These are phyloP conservation scores for Chrysemys picta DNA, from an alignment of 2,113 vertebrate genomes.

Conservation along the genomic window DNA sequence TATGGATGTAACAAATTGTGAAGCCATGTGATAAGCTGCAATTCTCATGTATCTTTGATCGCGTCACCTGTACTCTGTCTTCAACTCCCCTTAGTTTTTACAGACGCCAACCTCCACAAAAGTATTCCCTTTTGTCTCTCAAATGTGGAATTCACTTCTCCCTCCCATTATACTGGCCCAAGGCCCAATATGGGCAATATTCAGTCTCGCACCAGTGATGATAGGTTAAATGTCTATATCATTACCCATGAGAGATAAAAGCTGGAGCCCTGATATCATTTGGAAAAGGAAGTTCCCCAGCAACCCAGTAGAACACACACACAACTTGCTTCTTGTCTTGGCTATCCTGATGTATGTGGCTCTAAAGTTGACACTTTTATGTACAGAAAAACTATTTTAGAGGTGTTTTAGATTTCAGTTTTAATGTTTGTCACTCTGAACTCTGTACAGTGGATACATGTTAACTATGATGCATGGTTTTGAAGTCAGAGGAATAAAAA, in stretches of 20 bases:
- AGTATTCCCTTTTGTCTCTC: background rate
- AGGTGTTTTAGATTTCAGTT: background rate
- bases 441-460: background rate
- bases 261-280: background rate
- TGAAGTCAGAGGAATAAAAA: background rate
- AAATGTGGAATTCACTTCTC: background rate
- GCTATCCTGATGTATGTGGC: background rate
- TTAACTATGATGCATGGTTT: background rate
- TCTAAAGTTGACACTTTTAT: background rate
- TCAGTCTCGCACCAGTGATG: background rate
- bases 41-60: background rate
- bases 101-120: background rate
- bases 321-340: background rate
- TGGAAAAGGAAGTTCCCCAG: background rate
- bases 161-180: background rate
- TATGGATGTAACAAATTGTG: background rate
- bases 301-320: too few species aligned
- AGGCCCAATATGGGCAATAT: background rate
- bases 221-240: conserved; percentile 22
- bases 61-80: background rate
- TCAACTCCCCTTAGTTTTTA: background rate
- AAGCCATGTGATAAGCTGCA: background rate
- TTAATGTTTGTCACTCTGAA: background rate
- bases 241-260: background rate
- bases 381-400: background rate